Percentiles rank a stretch among this genome's conserved stretches.
Conservation (phyloP, 2,113 vertebrate genomes). For the Nanorana parkeri region DNA sequence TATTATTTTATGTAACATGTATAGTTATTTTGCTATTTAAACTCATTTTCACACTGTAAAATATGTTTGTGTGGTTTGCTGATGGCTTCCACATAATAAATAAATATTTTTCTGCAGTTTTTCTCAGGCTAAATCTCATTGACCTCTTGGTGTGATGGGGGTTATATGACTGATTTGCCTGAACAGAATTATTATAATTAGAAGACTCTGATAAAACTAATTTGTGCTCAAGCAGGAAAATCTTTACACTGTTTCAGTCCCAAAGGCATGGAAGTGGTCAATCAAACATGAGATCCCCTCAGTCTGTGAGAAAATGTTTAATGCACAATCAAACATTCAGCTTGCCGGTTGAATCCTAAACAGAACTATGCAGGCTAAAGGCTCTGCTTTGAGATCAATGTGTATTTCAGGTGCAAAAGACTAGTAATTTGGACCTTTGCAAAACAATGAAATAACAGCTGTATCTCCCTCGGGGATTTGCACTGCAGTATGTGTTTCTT, state of each 20-base stretch:
- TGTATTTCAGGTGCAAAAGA: neutral
- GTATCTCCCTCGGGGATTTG: constrained; percentile 6
- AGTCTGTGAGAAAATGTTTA: neutral
- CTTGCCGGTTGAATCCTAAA: neutral
- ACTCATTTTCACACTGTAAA: too few relatives aligned
- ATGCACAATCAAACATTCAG: neutral
- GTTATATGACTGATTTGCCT: neutral
- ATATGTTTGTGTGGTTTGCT: too few relatives aligned
- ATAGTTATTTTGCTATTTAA: too few relatives aligned
- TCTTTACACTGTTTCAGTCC: too few relatives aligned
- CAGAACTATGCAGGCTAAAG: neutral
- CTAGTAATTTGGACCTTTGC: constrained; percentile 7
- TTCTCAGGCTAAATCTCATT: neutral
- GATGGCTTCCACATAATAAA: too few relatives aligned
- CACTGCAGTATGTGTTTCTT: neutral
- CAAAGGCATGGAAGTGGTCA: too few relatives aligned
- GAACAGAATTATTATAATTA: neutral
- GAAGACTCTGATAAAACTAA: neutral
- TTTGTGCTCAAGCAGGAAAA: constrained; percentile 8
- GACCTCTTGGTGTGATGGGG: neutral
- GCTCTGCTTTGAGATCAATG: neutral
- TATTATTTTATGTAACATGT: too few relatives aligned
- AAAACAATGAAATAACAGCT: constrained; percentile 8
- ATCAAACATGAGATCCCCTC: neutral
- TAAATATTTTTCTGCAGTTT: neutral